These are phyloP conservation scores for Crossocerus cetratus DNA, from an alignment of 2,888 invertebrate species.

Conservation along the genomic window DNA sequence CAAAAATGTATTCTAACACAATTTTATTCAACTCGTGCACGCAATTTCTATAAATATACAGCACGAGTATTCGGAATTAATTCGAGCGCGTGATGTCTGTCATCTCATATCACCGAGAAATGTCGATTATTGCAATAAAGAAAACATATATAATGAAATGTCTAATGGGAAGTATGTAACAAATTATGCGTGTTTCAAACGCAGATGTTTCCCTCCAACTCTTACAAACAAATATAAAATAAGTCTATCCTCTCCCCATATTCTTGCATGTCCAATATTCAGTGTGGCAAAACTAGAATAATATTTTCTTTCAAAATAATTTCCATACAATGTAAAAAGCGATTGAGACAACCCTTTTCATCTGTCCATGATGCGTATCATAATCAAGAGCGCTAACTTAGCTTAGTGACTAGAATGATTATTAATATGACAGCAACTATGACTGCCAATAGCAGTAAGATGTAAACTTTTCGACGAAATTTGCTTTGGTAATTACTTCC, in stretches of 20 bases:
- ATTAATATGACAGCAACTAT: constrained; percentile 84
- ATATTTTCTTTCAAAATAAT: constrained; percentile 23
- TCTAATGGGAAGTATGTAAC: constrained; percentile 22
- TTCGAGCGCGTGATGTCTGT: too few relatives aligned
- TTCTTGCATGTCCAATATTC: constrained; percentile 39
- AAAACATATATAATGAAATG: constrained; percentile 4
- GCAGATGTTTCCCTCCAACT: constrained; percentile 29
- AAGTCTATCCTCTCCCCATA: constrained; percentile 59
- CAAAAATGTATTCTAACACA: too few relatives aligned
- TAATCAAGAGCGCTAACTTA: constrained; percentile 72
- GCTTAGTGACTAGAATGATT: constrained; percentile 80
- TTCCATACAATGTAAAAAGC: constrained; percentile 26
- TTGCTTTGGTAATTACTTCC: constrained; percentile 88
- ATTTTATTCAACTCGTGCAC: too few relatives aligned
- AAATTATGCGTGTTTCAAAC: too few relatives aligned
- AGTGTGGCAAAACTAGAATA: constrained; percentile 46
- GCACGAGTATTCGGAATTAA: too few relatives aligned
- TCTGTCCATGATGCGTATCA: constrained; percentile 53
- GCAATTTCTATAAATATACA: too few relatives aligned
- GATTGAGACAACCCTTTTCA: constrained; percentile 72
- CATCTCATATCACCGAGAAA: too few relatives aligned
- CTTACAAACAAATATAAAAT: constrained; percentile 54
- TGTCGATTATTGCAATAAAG: background rate
- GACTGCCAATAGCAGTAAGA: constrained; percentile 83
- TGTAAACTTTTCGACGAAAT: constrained; percentile 86